Percentiles rank a stretch among this genome's conserved stretches.
phyloP scores from a whole-genome alignment of 2,113 vertebrate species.

The Gopherus flavomarginatus region DNA sequence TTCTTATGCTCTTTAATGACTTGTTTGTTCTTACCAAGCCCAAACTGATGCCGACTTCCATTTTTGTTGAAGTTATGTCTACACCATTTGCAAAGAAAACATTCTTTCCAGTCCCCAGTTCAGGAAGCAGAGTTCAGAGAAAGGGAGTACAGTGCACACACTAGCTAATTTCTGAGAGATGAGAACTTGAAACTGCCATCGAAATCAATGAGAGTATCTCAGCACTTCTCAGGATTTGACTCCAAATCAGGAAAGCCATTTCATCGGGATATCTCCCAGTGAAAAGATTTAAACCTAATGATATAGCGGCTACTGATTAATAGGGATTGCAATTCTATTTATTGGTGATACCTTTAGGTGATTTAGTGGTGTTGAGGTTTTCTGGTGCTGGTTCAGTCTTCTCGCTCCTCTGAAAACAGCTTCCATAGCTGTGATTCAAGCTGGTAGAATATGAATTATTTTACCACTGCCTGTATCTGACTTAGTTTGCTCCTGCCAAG shows the following conservation, averaged over 20 bases:
- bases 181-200: not conserved
- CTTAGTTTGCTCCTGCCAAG: conserved; percentile 3
- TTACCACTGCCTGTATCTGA: not conserved
- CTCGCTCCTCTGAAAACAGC: not conserved
- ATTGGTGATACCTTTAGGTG: not conserved
- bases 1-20: conserved; percentile 25
- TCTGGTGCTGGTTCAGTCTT: not conserved
- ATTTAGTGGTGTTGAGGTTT: not conserved
- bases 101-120: not conserved
- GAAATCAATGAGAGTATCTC: not conserved
- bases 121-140: conserved; percentile 3
- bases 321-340: not conserved
- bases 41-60: conserved; percentile 43
- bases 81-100: conserved; percentile 38
- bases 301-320: not conserved
- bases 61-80: conserved; percentile 29
- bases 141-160: conserved; percentile 15
- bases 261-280: not conserved
- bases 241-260: not conserved
- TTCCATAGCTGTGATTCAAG: conserved; percentile 20
- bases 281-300: conserved; percentile 23
- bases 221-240: not conserved
- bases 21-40: conserved; percentile 29
- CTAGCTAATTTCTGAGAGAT: not conserved
- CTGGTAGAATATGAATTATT: conserved; percentile 10